Conservation (phyloP, 2,113 vertebrate genomes). For the Onychostruthus taczanowskii region DNA sequence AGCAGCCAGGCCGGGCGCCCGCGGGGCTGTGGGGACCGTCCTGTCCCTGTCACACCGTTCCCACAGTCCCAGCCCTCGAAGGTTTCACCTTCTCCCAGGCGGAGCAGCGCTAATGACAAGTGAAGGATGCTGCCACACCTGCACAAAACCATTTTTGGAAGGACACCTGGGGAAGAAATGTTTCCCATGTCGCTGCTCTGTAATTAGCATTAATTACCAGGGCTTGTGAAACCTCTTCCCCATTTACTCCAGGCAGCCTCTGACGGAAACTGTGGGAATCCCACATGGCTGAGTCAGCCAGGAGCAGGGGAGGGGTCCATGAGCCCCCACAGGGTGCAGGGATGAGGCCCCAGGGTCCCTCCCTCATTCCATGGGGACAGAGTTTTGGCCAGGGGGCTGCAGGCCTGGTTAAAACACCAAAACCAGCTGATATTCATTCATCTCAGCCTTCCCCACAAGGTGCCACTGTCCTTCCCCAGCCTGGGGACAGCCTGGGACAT, state of each 20-base stretch:
- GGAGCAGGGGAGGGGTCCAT: neutral
- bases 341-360: neutral
- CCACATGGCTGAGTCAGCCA: neutral
- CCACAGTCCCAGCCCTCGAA: conserved; percentile 42
- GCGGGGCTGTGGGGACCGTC: neutral
- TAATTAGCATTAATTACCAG: conserved; percentile 66
- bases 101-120: conserved; percentile 29
- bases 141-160: conserved; percentile 58
- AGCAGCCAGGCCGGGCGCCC: neutral
- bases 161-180: conserved; percentile 56
- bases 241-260: conserved; percentile 20
- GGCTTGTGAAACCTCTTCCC: conserved; percentile 58
- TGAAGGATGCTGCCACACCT: conserved; percentile 36
- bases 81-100: conserved; percentile 29
- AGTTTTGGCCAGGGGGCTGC: neutral
- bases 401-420: neutral
- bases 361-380: neutral
- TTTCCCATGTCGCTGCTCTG: conserved; percentile 61
- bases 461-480: neutral
- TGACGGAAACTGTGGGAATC: conserved; percentile 62
- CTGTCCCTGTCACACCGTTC: neutral
- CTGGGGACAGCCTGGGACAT: neutral
- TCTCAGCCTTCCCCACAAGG: neutral
- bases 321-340: neutral
- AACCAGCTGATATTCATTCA: neutral